Percentiles rank a stretch among this genome's conserved stretches.
These are phyloP conservation scores for Styela plicata DNA, from an alignment of 23 tunicate species.

Conservation along the genomic window DNA sequence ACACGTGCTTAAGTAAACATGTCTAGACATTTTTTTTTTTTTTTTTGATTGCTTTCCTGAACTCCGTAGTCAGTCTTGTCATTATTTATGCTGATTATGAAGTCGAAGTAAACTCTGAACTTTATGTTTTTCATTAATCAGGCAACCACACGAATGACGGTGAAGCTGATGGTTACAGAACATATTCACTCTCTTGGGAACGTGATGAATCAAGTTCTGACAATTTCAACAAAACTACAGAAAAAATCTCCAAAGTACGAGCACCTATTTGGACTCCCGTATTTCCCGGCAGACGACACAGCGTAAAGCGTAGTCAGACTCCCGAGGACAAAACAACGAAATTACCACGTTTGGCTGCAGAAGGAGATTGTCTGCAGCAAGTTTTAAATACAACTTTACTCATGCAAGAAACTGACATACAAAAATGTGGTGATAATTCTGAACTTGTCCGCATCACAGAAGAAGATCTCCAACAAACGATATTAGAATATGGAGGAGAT, in stretches of 20 bases:
- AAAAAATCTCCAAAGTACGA: not conserved
- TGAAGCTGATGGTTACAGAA: not conserved
- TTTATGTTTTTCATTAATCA: too few species aligned
- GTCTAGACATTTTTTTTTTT: too few species aligned
- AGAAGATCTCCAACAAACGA: not conserved
- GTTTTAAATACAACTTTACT: not conserved
- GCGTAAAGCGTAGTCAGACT: not conserved
- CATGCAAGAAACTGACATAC: not conserved
- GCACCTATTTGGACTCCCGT: constrained; percentile 21
- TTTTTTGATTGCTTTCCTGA: too few species aligned
- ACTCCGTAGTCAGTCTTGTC: too few species aligned
- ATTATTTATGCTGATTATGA: too few species aligned
- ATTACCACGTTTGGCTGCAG: not conserved
- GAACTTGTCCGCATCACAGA: not conserved
- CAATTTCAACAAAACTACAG: not conserved
- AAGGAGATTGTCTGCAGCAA: not conserved
- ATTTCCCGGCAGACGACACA: constrained; percentile 19
- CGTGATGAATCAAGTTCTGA: not conserved
- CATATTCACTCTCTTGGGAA: not conserved
- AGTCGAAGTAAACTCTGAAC: too few species aligned
- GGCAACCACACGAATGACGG: too few species aligned
- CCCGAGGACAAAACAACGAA: not conserved
- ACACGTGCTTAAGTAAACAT: too few species aligned
- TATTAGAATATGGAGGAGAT: not conserved
- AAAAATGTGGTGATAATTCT: not conserved